phyloP scores from a whole-genome alignment of 1,140 invertebrate species.

The Liolophura sinensis region DNA sequence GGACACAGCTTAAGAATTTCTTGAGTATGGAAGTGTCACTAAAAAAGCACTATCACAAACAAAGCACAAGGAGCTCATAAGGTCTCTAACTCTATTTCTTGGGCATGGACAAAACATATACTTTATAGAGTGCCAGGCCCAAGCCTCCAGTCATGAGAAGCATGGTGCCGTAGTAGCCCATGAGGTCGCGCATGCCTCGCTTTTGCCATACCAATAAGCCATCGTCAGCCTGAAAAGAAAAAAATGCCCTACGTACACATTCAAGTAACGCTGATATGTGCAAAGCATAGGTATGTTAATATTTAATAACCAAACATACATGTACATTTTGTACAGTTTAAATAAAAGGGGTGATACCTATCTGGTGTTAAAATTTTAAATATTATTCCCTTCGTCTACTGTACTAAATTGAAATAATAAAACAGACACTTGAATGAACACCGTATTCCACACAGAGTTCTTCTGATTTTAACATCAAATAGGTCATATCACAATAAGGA shows the following conservation, averaged over 20 bases:
- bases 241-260: background rate
- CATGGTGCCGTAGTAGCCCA: constrained; percentile 15
- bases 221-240: constrained; percentile 23
- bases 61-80: background rate
- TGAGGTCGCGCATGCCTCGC: constrained; percentile 13
- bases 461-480: too few relatives aligned
- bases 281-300: background rate
- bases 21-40: background rate
- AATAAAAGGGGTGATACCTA: too few relatives aligned
- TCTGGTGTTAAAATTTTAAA: too few relatives aligned
- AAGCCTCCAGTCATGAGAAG: constrained; percentile 8
- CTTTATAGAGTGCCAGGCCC: constrained; percentile 5
- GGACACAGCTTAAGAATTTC: background rate
- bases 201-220: constrained; percentile 26
- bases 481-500: too few relatives aligned
- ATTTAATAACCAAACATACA: too few relatives aligned
- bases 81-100: constrained; percentile 5
- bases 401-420: too few relatives aligned
- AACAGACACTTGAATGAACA: too few relatives aligned
- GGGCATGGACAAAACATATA: constrained; percentile 13
- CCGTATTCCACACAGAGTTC: too few relatives aligned
- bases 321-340: too few relatives aligned
- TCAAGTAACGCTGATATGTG: background rate
- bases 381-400: too few relatives aligned
- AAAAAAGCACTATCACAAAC: background rate